Base-by-base conservation (phyloP, 2,113 vertebrate genomes). In the Platysteira castanea region DNA sequence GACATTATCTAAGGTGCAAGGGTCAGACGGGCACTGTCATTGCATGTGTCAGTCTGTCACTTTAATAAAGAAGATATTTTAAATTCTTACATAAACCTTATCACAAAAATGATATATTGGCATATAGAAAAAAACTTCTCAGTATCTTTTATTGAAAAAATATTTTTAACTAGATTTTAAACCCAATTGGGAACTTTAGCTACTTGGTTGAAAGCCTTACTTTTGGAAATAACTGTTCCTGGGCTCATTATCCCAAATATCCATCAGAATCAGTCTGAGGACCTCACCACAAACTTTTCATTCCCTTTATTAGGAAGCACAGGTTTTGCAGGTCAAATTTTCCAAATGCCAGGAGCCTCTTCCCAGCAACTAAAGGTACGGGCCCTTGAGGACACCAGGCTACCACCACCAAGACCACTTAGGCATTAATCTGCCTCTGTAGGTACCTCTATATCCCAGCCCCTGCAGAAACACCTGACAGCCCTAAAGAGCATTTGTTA, bases 361-460 rank as follows among this genome's bases (percentile, higher is more conserved):
- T 26, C 13, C 7, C 67, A 77, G 21, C 1, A 5, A 18, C 6
- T 44, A 39, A 41, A 89, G 57, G 35, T 4, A 7, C 20, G 68
- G 18, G 2, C 17, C 47, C 24, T 52, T 24, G 26, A 65, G n/a
- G 15, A 46, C 30, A 46, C 13, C 10, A 30, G 26, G 47, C 15
- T 28, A 5, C 39, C 0, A 2, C 7, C 53, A 44, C 5, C 53
- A 44, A 61, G n/a, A 22, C 0, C 53, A 26, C 7, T 3, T 2
- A 3, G 30, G 6, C 35, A 33, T 24, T 9, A 9, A 33, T n/a
- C 22, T 30, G 33, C 23, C 28, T 39, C 31, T 31, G 12, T 0
- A 30, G 65, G 57, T 16, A 14, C 9, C 28, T 78, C 22, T 35
- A 18, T 10, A 15, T 10, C 50, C 46, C 8, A 4, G 13, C 7